Percentiles rank a stretch among this genome's conserved stretches.
Conservation (phyloP, 2,113 vertebrate species). For the Agapornis roseicollis region DNA sequence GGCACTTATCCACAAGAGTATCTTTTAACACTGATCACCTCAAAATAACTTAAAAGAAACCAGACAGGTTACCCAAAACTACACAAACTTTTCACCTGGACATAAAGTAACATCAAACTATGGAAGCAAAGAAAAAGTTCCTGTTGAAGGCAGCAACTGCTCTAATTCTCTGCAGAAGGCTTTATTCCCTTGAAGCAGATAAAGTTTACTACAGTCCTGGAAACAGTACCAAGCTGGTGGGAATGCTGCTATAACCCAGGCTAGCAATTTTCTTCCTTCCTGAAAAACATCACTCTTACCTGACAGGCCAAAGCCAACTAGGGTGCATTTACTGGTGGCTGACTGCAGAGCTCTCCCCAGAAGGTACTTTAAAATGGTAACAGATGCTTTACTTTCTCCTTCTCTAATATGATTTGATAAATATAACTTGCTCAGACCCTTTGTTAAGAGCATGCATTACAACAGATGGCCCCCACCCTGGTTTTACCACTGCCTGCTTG, state of each 20-base stretch:
- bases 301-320: not conserved
- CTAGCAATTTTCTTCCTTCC: not conserved
- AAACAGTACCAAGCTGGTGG: not conserved
- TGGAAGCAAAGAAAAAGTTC: not conserved
- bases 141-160: not conserved
- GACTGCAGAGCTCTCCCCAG: constrained; percentile 33
- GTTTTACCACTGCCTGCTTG: not conserved
- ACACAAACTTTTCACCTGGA: not conserved
- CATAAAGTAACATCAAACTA: not conserved
- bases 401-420: not conserved
- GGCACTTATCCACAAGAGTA: not conserved
- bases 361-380: constrained; percentile 53
- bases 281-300: not conserved
- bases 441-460: not conserved
- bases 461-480: constrained; percentile 1
- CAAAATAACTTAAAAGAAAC: not conserved
- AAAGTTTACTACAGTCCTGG: not conserved
- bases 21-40: not conserved
- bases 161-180: not conserved
- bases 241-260: not conserved
- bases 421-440: constrained; percentile 1
- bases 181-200: not conserved
- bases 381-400: constrained; percentile 17
- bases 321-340: constrained; percentile 38
- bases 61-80: not conserved